Evolutionary conservation across 64 coral and sea anemone genomes (phyloP).

Genomic region (Montipora sp.): DNA sequence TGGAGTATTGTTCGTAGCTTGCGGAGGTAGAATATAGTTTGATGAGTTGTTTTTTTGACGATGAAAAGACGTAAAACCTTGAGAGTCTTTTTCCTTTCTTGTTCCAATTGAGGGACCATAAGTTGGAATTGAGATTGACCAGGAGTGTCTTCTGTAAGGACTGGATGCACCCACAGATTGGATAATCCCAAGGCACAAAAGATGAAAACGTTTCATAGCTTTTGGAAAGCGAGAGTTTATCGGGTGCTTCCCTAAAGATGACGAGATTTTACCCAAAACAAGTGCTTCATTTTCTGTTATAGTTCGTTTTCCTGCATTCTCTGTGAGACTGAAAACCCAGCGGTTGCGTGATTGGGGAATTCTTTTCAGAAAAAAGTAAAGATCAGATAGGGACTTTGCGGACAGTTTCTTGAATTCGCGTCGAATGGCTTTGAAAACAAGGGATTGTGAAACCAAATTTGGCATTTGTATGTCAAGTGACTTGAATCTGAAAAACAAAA

Average conservation of each 20-base stretch:
- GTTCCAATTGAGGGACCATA: background rate
- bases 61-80: background rate
- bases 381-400: background rate
- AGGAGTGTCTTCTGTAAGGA: background rate
- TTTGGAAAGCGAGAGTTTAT: background rate
- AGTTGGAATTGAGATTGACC: background rate
- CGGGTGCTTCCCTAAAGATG: background rate
- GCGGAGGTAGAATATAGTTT: background rate
- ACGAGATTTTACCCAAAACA: background rate
- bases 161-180: background rate
- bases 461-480: background rate
- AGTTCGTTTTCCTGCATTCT: background rate
- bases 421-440: background rate
- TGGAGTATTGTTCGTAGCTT: background rate
- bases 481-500: background rate
- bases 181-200: background rate
- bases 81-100: background rate
- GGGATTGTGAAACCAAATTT: background rate
- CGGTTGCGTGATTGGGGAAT: background rate
- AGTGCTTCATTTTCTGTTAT: background rate
- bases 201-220: background rate
- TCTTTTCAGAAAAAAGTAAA: background rate
- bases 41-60: background rate
- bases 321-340: background rate
- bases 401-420: conserved; percentile 21